Percentiles rank a stretch among this genome's conserved stretches.
Conservation (phyloP, 2,888 invertebrate species). For the Neoascia interrupta region DNA sequence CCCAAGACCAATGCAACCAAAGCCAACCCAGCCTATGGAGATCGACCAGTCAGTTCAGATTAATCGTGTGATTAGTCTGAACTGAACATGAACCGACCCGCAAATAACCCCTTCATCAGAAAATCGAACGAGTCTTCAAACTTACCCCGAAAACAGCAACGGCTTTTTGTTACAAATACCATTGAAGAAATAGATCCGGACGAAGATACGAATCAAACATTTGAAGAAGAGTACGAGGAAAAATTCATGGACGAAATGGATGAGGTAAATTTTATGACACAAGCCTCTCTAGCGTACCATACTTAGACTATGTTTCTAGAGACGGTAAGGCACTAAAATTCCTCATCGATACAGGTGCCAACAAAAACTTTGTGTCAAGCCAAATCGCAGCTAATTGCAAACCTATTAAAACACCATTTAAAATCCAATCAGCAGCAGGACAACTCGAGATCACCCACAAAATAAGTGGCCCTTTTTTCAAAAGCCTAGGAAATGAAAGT, state of each 20-base stretch:
- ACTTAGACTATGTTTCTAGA: conserved; percentile 7
- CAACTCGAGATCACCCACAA: background rate
- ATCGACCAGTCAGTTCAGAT: conserved; percentile 3
- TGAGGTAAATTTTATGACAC: conserved; percentile 11
- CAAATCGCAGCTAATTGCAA: background rate
- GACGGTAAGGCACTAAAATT: conserved; percentile 12
- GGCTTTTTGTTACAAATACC: background rate
- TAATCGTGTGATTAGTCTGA: background rate
- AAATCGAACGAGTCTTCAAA: background rate
- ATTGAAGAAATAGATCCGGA: background rate
- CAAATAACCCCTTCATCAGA: conserved; percentile 2
- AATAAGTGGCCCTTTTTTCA: conserved; percentile 1
- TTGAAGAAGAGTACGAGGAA: conserved; percentile 1
- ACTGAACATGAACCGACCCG: conserved; percentile 16
- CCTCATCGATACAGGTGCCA: conserved; percentile 1
- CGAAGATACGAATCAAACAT: background rate
- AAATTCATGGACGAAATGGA: background rate
- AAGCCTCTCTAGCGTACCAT: conserved; percentile 9
- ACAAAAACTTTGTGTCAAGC: conserved; percentile 2
- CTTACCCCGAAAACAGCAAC: background rate
- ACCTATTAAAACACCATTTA: conserved; percentile 15
- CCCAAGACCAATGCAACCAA: conserved; percentile 18
- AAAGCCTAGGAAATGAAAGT: background rate
- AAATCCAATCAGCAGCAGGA: conserved; percentile 17
- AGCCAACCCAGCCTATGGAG: conserved; percentile 8